Percentiles rank a stretch among this genome's conserved stretches.
phyloP scores from a whole-genome alignment of 1,140 invertebrate species.

The Philopotamus ludificatus region DNA sequence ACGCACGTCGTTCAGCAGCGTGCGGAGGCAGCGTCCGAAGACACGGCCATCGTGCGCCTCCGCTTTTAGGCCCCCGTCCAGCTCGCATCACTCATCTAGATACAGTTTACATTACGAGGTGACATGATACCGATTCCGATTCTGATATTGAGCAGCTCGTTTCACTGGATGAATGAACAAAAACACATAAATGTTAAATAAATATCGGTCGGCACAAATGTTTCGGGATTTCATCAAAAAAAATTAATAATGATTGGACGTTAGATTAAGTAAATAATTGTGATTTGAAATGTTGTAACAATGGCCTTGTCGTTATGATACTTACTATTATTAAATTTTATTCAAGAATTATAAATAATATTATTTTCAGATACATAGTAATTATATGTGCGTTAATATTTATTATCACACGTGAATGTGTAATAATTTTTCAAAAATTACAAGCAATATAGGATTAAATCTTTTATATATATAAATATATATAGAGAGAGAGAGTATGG shows the following conservation, averaged over 20 bases:
- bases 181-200: too few species aligned
- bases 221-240: neutral
- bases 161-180: constrained; percentile 32
- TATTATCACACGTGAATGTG: too few species aligned
- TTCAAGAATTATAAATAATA: too few species aligned
- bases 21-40: constrained; percentile 50
- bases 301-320: too few species aligned
- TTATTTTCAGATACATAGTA: too few species aligned
- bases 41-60: constrained; percentile 43
- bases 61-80: constrained; percentile 43
- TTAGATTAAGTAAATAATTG: neutral
- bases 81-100: constrained; percentile 51
- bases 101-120: constrained; percentile 55
- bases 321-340: too few species aligned
- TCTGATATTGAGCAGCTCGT: constrained; percentile 55
- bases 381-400: too few species aligned
- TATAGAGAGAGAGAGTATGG: too few species aligned
- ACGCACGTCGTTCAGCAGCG: constrained; percentile 52
- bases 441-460: too few species aligned
- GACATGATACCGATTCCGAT: constrained; percentile 56
- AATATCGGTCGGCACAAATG: neutral
- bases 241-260: neutral
- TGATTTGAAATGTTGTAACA: too few species aligned
- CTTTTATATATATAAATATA: too few species aligned
- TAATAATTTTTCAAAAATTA: too few species aligned